Conservation (phyloP, 2,797 vertebrate species). For the Peromyscus melanophrys region DNA sequence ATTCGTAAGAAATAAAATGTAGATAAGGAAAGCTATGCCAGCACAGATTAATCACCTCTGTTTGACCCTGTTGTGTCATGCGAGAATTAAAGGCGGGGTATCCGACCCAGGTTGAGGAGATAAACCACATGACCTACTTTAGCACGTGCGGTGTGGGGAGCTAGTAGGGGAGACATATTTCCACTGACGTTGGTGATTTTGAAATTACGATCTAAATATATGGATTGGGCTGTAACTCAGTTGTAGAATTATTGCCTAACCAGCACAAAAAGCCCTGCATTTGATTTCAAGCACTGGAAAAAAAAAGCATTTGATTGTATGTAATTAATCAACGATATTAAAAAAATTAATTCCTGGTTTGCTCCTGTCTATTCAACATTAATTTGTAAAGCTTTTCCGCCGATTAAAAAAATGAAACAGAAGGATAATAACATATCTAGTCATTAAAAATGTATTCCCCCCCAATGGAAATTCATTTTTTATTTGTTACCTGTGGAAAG, state of each 20-base stretch:
- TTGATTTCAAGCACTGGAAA: background rate
- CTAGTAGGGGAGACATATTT: background rate
- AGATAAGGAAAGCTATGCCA: background rate
- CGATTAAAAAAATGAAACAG: constrained; percentile 66
- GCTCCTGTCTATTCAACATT: constrained; percentile 39
- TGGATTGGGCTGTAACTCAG: background rate
- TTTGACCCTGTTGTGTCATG: background rate
- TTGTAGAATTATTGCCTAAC: background rate
- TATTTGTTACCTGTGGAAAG: constrained; percentile 24
- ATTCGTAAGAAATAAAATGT: constrained; percentile 54
- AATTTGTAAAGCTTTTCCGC: constrained; percentile 56
- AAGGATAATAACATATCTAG: background rate
- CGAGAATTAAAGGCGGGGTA: background rate
- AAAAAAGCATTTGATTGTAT: constrained; percentile 2
- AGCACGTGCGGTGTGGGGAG: background rate
- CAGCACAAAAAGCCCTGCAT: background rate
- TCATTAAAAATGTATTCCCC: constrained; percentile 53
- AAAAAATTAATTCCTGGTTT: constrained; percentile 55
- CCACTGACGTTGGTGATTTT: background rate
- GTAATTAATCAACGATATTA: background rate
- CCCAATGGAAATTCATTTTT: constrained; percentile 38
- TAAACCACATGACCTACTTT: background rate
- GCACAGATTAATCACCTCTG: background rate
- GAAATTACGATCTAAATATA: constrained; percentile 1
- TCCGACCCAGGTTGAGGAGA: background rate